Conservation (phyloP, 2,888 invertebrate species). For the Drosophila longiperda region DNA sequence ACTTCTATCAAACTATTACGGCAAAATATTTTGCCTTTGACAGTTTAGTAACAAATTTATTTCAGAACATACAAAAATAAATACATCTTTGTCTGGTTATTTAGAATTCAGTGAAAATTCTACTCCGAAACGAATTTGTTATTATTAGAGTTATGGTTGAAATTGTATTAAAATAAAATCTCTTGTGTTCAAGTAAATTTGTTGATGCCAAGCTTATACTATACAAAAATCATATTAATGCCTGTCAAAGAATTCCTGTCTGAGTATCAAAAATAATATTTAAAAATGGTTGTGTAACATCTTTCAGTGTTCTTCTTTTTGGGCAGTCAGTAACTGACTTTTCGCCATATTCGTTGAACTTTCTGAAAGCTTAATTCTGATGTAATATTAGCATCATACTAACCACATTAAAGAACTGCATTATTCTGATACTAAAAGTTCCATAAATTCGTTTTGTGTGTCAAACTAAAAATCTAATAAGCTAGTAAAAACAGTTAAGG, state of each 20-base stretch:
- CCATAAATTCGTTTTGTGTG: constrained; percentile 13
- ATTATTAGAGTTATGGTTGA: neutral
- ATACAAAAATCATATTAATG: neutral
- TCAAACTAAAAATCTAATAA: constrained; percentile 32
- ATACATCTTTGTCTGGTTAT: neutral
- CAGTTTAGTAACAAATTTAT: constrained; percentile 9
- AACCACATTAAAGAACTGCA: constrained; percentile 7
- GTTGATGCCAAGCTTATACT: neutral
- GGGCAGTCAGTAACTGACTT: neutral
- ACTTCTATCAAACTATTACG: constrained; percentile 6
- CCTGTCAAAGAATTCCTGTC: too few species aligned
- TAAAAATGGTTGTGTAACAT: neutral
- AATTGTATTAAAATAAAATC: neutral
- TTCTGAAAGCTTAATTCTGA: too few species aligned
- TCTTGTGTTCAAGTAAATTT: neutral
- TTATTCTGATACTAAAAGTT: neutral
- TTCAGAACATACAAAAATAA: neutral
- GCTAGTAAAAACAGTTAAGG: constrained; percentile 20
- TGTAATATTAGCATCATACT: neutral
- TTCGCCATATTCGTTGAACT: too few species aligned
- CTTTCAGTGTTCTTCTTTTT: too few species aligned
- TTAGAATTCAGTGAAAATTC: neutral
- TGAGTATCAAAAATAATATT: neutral
- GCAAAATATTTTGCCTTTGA: constrained; percentile 12
- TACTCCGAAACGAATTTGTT: neutral